Conservation (phyloP, 1,140 invertebrate genomes). For the Stegodyphus dumicola region DNA sequence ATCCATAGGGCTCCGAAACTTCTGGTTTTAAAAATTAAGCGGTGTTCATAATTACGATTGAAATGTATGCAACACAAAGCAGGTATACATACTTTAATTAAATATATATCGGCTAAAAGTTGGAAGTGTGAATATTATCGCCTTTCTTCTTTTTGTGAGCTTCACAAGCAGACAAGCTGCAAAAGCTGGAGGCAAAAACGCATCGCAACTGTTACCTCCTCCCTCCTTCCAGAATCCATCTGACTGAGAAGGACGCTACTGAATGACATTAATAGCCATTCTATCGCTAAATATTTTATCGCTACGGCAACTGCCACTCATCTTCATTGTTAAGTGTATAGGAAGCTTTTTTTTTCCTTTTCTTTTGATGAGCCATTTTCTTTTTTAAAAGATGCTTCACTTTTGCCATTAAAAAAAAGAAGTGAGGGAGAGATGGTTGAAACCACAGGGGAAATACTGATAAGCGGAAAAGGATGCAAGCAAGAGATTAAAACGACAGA, state of each 20-base stretch:
- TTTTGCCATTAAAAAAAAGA: background rate
- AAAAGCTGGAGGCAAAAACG: too few species aligned
- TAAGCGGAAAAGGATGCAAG: background rate
- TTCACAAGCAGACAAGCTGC: too few species aligned
- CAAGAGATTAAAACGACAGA: background rate
- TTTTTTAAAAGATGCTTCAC: background rate
- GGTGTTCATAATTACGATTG: too few species aligned
- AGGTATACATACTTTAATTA: too few species aligned
- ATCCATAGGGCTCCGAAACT: too few species aligned
- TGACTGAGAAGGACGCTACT: background rate
- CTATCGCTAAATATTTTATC: constrained; percentile 3
- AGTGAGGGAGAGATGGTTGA: background rate
- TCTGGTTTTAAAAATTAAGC: too few species aligned
- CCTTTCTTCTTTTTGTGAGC: too few species aligned
- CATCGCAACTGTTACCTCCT: too few species aligned
- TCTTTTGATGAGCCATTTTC: background rate
- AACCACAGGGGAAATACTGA: background rate
- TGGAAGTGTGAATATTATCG: too few species aligned
- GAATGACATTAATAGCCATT: background rate
- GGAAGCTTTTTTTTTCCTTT: background rate
- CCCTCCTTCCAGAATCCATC: too few species aligned
- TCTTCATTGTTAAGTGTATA: background rate
- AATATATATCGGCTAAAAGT: too few species aligned
- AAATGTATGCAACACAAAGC: too few species aligned
- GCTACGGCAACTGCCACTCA: background rate